Evolutionary conservation across 2,113 vertebrate species (phyloP), one percentile per base, ranked within the genome.

Genomic region (Microtus richardsoni): DNA sequence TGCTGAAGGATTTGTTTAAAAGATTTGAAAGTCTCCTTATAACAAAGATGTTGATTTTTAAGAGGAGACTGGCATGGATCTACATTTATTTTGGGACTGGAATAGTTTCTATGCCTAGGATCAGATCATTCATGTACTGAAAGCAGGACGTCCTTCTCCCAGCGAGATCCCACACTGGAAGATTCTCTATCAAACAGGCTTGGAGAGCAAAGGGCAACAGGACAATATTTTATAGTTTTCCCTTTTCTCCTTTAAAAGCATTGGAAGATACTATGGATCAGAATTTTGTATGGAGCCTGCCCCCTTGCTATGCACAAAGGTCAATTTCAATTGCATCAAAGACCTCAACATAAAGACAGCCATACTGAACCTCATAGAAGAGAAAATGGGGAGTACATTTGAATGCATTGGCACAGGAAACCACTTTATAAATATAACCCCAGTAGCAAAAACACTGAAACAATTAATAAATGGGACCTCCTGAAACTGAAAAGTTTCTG

Each of bases 31-130:
- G 12, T 89, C 2, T 94, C 94, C 95, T 95, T 91, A 75, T 91
- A 91, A 60, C 68, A 64, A 86, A 90, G 95, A 91, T 68, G 66
- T 97, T 95, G 70, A 91, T 95, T 97, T 95, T 95, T 96, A 93
- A 88, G 70, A 88, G 58, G 79, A 68, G 97, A 93, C 66, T n/a
- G 14, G n/a, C 93, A 91, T 39, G 0, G 47, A 12, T 21, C 24
- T 88, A 24, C 0, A 4, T 95, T 2, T 82, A 89, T 84, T 74
- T 93, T 94, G 75, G 41, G 41, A 60, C 17, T 11, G 28, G 58
- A 8, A 21, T n/a, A 54, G 62, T 96, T 93, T 77, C 54, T 86
- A 24, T 85, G 33, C 68, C 68, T 83, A 26, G 7, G 4, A 68
- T n/a, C 84, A 70, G 44, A 70, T n/a, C 47, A 16, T n/a, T 49